Evolutionary conservation across 2,797 vertebrate genomes (phyloP), one percentile per base, ranked within the genome.

Genomic region (Malacoctenus gilli): DNA sequence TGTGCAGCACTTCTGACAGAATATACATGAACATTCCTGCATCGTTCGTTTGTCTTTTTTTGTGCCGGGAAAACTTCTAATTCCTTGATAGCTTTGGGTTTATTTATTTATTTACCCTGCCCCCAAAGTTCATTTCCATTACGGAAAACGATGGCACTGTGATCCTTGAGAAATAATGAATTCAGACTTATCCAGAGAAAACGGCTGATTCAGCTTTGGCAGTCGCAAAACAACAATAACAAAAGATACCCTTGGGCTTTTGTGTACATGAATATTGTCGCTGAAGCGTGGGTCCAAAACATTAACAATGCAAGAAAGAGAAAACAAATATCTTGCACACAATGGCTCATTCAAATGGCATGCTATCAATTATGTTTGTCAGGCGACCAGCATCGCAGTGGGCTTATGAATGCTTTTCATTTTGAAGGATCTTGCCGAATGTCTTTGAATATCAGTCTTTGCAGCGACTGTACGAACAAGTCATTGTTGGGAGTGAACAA

Each of bases 211-310:
- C 72, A 77, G 80, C 75, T 53, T 58, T 54, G 66, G 59, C 82
- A 82, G 65, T 71, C 70, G 43, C 38, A 74, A 62, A 28, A 67
- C 58, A 63, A 72, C 65, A 72, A 59, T 58, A 79, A 85, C 71
- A 89, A 88, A 87, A 81, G 49, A 83, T 65, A 82, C 77, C 84
- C 84, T 87, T 82, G 82, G 77, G 81, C 73, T 76, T 86, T 84
- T 85, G 82, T 82, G 59, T 70, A 48, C 41, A 78, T 77, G 55
- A 58, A 63, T 52, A 80, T 52, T 74, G 69, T 75, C 64, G 48
- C 59, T 53, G 65, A 64, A 78, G 75, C 64, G 19, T 12, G 19
- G 60, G 59, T 75, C 61, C 59, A 61, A 80, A 76, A 77, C 46
- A 64, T 75, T 75, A 74, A 82, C 72, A 83, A 77, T 72, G 66